Evolutionary conservation across 92 coral and sea anemone species (phyloP), one percentile per base, ranked within the genome.

Genomic region (Epizoanthus rinbou): DNA sequence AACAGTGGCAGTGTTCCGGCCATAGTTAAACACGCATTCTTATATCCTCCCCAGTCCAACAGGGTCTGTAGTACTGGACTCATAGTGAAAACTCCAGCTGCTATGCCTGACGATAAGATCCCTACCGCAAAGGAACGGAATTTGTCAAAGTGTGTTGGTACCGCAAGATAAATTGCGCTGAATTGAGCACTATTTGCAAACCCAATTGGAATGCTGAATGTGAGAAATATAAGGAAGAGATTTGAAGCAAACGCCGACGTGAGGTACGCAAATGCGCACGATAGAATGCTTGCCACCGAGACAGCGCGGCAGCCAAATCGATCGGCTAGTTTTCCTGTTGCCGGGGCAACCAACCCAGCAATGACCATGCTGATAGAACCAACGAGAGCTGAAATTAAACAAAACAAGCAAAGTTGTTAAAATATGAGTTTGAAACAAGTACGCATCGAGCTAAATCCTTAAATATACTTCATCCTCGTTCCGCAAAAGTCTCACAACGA

Each of bases 231-330:
- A 16, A 64, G 9, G 69, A 22, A 64, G 17, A 64, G 28, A 64
- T 14, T 64, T 24, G 69, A 25, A 28, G 69, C 69, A 22, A 64
- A 64, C 16, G 69, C 33, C 17, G 69, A 64, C 14, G 23, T 5
- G 1, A 25, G 7, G 69, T 11, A 64, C 17, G 69, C 69, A 1
- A 11, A 17, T 64, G 41, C 69, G 41, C 69, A 64, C 25, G 69
- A 64, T 35, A 64, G 17, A 64, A 17, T 7, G 17, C 69, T 25
- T 64, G 69, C 39, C 18, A 64, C 69, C 9, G 69, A 16, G 4
- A 64, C 69, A 28, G 17, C 69, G 33, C 69, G 69, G 69, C 69
- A 25, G 23, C 69, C 69, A 17, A 64, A 17, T 64, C 69, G 69
- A 24, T 64, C 69, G 4, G 41, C 69, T 35, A 64, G 69, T 3